Base-by-base conservation (phyloP, 2,797 vertebrate genomes). In the Halcyon leucocephala region DNA sequence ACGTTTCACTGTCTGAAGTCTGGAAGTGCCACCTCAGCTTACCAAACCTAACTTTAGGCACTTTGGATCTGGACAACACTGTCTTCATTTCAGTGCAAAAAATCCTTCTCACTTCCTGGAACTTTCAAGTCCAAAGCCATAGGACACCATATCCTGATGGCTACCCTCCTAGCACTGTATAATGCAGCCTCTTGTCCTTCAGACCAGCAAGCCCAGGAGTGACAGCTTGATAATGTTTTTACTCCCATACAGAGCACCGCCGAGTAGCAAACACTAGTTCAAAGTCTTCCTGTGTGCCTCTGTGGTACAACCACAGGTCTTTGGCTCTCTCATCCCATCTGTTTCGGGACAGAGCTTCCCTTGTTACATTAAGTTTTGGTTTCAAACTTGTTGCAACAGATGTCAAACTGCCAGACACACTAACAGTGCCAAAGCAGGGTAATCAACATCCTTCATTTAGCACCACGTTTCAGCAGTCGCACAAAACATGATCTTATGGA, bases 331-430 rank as follows among this genome's bases (percentile, higher is more conserved):
- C 3, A 18, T 24, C 35, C 46, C 70, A 54, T 24, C 41, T 85
- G 49, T 62, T 87, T 28, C 37, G 54, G 65, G 61, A 81, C 33
- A 86, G 74, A 91, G 29, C n/a, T 93, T 67, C 49, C 66, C 46
- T 72, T 69, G 15, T 35, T 42, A 20, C 57, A 74, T 66, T 57
- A 89, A 60, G 26, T 66, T 93, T 84, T 84, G 70, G 41, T 73
- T 95, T 93, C 62, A 49, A 48, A 64, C 55, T 70, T 64, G 70
- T 46, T 19, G 62, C 58, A 91, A 54, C 51, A n/a, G 69, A 72
- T 1, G 1, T 60, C 73, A 58, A 73, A 26, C 51, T 42, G 66
- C 31, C 41, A 64, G 77, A 52, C 61, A 54, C 29, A 24, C n/a
- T 42, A 69, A 49, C 21, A 11, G 74, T 18, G 69, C 37, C 14